A percentile compares a stretch with the other conserved stretches of the same genome.
Evolutionary conservation across 2,797 vertebrate species (phyloP).

Genomic region (Geotrypetes seraphini): DNA sequence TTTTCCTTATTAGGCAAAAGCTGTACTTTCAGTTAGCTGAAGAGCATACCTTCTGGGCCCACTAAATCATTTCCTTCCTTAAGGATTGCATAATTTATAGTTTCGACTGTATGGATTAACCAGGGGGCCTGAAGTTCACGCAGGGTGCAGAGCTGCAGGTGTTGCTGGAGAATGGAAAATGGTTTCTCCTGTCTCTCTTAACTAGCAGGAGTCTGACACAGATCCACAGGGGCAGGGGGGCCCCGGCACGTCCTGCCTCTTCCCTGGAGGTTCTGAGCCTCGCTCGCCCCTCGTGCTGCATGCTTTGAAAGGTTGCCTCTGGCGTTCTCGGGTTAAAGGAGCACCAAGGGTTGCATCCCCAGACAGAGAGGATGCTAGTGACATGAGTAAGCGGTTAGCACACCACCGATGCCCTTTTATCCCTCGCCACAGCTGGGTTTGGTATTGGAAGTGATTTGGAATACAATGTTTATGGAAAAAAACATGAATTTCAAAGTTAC

Average conservation of each 20-base stretch:
- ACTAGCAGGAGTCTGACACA: no score
- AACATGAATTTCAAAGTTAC: no score
- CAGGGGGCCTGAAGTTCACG: conserved; percentile 12
- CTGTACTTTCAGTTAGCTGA: background rate
- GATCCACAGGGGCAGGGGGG: no score
- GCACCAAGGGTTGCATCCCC: conserved; percentile 5
- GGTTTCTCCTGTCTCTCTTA: no score
- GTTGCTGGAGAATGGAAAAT: conserved; percentile 21
- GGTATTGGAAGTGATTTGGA: conserved; percentile 4
- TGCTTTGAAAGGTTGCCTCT: conserved; percentile 8
- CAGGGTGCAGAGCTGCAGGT: conserved; percentile 31
- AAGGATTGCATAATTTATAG: background rate
- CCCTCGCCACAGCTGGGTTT: conserved; percentile 16
- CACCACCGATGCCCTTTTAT: background rate
- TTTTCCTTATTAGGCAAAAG: background rate
- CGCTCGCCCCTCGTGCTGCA: conserved; percentile 11
- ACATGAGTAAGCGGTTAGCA: conserved; percentile 21
- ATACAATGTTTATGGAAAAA: no score
- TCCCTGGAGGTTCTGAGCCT: conserved; percentile 3
- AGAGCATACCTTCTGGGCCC: background rate
- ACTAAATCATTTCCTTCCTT: background rate
- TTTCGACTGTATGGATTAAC: conserved; percentile 1
- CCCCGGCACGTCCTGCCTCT: conserved; percentile 2
- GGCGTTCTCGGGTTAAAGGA: no score
- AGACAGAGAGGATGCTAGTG: conserved; percentile 2